Evolutionary conservation across 2,797 vertebrate species (phyloP).

Genomic region (Onychomys torridus): DNA sequence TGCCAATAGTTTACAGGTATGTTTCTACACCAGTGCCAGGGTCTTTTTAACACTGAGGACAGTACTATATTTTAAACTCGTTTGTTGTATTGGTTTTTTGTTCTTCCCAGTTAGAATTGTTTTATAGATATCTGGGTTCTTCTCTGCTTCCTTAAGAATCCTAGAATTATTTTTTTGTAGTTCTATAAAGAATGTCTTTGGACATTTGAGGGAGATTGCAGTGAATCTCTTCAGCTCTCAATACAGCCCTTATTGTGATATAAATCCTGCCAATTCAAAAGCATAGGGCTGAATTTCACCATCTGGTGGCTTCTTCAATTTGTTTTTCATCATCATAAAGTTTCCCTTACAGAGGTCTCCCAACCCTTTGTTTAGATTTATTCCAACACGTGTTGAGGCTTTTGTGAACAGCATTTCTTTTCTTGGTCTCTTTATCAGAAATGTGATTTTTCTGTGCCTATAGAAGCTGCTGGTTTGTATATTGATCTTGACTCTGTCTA

Average conservation of each 20-base stretch:
- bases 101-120: neutral
- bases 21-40: neutral
- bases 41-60: neutral
- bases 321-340: neutral
- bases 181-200: neutral
- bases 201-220: neutral
- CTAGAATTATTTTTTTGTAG: neutral
- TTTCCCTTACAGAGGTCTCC: neutral
- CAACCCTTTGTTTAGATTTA: neutral
- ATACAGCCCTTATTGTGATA: neutral
- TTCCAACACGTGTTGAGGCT: neutral
- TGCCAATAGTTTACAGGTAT: neutral
- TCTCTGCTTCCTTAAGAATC: neutral
- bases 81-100: neutral
- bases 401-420: neutral
- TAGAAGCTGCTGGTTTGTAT: neutral
- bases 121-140: neutral
- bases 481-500: neutral
- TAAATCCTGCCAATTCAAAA: neutral
- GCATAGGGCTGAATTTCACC: neutral
- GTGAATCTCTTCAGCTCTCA: neutral
- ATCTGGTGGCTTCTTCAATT: neutral
- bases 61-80: neutral
- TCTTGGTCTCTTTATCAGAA: neutral
- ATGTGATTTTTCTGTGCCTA: neutral